phyloP scores from a whole-genome alignment of 2,797 vertebrate species.

The Nasua narica region DNA sequence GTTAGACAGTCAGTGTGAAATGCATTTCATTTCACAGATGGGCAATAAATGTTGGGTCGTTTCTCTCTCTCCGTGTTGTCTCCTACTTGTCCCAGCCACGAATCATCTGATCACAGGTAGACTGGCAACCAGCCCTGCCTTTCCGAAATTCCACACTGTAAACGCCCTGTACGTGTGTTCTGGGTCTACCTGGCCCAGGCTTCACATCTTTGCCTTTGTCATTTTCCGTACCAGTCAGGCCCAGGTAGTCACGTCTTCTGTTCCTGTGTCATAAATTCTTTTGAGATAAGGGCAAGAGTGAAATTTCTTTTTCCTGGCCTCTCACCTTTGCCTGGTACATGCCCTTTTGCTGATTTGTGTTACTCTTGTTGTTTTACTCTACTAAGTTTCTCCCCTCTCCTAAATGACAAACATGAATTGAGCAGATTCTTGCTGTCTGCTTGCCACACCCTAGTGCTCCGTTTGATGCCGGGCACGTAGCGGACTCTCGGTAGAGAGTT shows the following conservation, averaged over 20 bases:
- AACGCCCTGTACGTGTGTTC: not conserved
- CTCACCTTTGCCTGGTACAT: not conserved
- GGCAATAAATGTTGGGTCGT: not conserved
- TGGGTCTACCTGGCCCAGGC: not conserved
- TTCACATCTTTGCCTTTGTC: not conserved
- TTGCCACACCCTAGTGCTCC: not conserved
- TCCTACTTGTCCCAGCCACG: not conserved
- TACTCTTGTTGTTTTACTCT: not conserved
- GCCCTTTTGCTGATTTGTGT: not conserved
- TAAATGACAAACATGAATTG: not conserved
- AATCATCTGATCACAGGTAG: not conserved
- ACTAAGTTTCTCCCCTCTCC: not conserved
- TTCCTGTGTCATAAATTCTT: conserved; percentile 5
- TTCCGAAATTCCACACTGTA: not conserved
- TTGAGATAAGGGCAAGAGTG: not conserved
- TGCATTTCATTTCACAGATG: not conserved
- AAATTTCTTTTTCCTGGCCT: not conserved
- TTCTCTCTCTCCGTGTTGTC: not conserved
- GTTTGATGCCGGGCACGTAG: not conserved
- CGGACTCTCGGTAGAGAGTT: not conserved
- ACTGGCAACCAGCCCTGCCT: not conserved
- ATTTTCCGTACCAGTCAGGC: not conserved
- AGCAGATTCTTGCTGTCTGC: not conserved
- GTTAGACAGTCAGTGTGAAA: not conserved
- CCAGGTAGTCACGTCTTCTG: not conserved